Conservation (phyloP, 2,888 invertebrate species). For the Buathra laborator region DNA sequence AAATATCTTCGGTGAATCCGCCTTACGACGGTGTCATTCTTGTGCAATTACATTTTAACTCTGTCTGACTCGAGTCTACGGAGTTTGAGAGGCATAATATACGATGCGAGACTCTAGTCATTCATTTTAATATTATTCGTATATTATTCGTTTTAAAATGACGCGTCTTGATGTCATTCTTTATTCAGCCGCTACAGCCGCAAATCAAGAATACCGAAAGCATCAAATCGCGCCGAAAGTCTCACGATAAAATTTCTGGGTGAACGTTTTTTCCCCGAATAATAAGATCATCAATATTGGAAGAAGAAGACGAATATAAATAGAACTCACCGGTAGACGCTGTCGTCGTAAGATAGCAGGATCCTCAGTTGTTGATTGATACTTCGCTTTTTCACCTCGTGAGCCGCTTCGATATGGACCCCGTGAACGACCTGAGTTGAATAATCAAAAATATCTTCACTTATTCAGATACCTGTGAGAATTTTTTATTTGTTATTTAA, state of each 20-base stretch:
- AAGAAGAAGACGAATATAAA: slow-evolving; percentile 38
- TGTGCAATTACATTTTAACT: slow-evolving; percentile 38
- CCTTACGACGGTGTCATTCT: not conserved
- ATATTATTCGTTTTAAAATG: slow-evolving; percentile 37
- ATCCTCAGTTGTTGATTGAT: slow-evolving; percentile 94
- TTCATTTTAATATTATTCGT: slow-evolving; percentile 8
- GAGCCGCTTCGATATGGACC: slow-evolving; percentile 92
- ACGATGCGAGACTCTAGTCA: slow-evolving; percentile 12
- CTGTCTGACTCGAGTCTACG: not conserved
- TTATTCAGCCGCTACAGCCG: slow-evolving; percentile 34
- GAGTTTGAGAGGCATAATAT: slow-evolving; percentile 25
- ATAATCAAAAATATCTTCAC: slow-evolving; percentile 7
- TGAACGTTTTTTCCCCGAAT: slow-evolving; percentile 26
- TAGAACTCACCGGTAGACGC: slow-evolving; percentile 92
- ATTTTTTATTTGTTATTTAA: not conserved
- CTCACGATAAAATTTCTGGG: not conserved
- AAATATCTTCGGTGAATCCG: not conserved
- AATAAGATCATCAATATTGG: slow-evolving; percentile 13
- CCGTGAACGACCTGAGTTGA: slow-evolving; percentile 91
- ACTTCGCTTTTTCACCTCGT: slow-evolving; percentile 92
- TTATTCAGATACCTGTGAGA: slow-evolving; percentile 24
- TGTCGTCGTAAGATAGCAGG: slow-evolving; percentile 94
- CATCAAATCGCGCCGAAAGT: not conserved
- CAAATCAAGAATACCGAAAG: slow-evolving; percentile 43
- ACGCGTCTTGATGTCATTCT: slow-evolving; percentile 46